Percentiles rank a stretch among this genome's conserved stretches.
Conservation (phyloP, 2,888 invertebrate genomes). For the Heterodera filipjevi region DNA sequence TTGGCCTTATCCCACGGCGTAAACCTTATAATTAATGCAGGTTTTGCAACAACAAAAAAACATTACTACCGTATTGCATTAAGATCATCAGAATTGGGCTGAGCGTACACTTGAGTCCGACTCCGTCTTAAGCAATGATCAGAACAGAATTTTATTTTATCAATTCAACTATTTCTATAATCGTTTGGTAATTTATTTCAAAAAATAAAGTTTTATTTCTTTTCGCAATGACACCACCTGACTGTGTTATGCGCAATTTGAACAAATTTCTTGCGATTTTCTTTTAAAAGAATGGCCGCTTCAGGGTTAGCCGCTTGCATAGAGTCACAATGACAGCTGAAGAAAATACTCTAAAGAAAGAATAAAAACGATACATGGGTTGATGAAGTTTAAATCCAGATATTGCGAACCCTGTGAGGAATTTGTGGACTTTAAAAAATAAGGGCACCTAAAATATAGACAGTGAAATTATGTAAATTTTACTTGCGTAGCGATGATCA, state of each 20-base stretch:
- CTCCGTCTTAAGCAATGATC: constrained; percentile 24
- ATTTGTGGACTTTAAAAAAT: too few relatives aligned
- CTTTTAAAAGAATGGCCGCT: constrained; percentile 30
- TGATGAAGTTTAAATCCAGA: too few relatives aligned
- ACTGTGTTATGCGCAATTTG: constrained; percentile 34
- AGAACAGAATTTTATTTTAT: not conserved
- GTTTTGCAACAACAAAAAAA: not conserved
- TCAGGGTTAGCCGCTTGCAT: constrained; percentile 29
- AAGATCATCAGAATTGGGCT: constrained; percentile 33
- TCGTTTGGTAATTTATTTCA: too few relatives aligned
- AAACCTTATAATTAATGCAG: constrained; percentile 26
- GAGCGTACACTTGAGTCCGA: constrained; percentile 36
- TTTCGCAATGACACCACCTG: constrained; percentile 25
- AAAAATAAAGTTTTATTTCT: too few relatives aligned
- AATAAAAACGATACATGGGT: not conserved
- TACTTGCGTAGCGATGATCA: constrained; percentile 33
- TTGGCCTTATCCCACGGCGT: constrained; percentile 41
- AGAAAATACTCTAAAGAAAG: constrained; percentile 22
- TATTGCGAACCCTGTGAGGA: too few relatives aligned
- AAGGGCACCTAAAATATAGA: too few relatives aligned
- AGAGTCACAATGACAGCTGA: constrained; percentile 23
- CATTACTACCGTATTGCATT: constrained; percentile 34
- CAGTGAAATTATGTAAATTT: too few relatives aligned
- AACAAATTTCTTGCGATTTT: constrained; percentile 30
- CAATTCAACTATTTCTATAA: not conserved